phyloP scores from a whole-genome alignment of 2,113 vertebrate genomes.

The Coptodon rendalli region DNA sequence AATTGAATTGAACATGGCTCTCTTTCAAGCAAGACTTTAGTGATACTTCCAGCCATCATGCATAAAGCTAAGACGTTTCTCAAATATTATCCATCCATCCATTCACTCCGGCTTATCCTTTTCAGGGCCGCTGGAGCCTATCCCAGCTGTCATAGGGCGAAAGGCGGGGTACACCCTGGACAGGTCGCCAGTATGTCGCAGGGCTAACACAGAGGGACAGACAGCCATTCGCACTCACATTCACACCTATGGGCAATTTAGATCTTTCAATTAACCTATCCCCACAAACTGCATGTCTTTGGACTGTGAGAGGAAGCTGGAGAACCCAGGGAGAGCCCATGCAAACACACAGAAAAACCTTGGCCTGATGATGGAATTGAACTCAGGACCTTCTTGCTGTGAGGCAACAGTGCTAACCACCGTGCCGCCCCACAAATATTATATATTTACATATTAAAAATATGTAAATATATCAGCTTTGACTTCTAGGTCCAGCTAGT shows the following conservation, averaged over 20 bases:
- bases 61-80: not conserved
- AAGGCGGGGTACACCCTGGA: no score
- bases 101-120: not conserved
- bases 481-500: not conserved
- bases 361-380: fast-evolving
- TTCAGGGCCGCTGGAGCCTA: no score
- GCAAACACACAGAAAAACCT: not conserved
- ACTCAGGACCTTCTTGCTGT: not conserved
- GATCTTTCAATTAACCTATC: not conserved
- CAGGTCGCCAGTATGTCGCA: no score
- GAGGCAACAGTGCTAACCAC: not conserved
- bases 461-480: not conserved
- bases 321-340: fast-evolving
- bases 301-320: fast-evolving
- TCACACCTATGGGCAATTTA: not conserved
- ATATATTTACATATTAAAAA: not conserved
- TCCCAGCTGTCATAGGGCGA: no score
- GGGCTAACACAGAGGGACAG: not conserved
- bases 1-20: not conserved
- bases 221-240: not conserved
- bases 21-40: not conserved
- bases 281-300: not conserved
- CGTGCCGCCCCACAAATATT: no score
- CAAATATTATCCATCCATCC: not conserved
- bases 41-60: not conserved